Percentiles rank a stretch among this genome's conserved stretches.
These are phyloP conservation scores for Protophormia terraenovae DNA, from an alignment of 2,888 invertebrate genomes.

Conservation along the genomic window DNA sequence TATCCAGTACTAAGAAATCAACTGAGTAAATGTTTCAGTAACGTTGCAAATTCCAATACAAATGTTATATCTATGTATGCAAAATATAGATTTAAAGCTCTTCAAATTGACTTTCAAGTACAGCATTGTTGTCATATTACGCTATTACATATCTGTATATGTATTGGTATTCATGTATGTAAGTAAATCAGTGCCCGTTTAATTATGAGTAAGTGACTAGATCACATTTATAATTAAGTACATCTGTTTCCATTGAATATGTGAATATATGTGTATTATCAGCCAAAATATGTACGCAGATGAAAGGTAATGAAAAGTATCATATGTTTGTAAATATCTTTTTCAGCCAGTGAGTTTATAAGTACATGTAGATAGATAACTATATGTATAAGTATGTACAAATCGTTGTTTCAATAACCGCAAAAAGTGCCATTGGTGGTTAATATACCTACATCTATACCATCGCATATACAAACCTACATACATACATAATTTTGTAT, in stretches of 20 bases:
- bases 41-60: too few relatives aligned
- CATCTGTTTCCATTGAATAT: slow-evolving; percentile 27
- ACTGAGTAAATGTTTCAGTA: background rate
- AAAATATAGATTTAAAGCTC: background rate
- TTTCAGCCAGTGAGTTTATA: background rate
- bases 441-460: background rate
- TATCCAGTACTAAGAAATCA: background rate
- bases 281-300: too few relatives aligned
- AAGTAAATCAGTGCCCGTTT: background rate
- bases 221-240: slow-evolving; percentile 39
- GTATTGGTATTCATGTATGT: background rate
- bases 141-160: background rate
- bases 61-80: too few relatives aligned
- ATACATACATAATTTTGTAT: background rate
- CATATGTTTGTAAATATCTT: slow-evolving; percentile 30
- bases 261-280: too few relatives aligned
- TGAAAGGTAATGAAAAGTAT: slow-evolving; percentile 35
- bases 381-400: background rate
- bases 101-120: background rate
- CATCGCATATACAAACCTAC: background rate
- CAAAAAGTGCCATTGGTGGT: slow-evolving; percentile 57
- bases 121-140: background rate
- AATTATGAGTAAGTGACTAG: background rate
- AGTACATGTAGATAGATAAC: background rate
- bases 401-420: slow-evolving; percentile 45